Evolutionary conservation across 1,140 invertebrate genomes (phyloP), one percentile per base, ranked within the genome.

Genomic region (Caenorhabditis briggsae): DNA sequence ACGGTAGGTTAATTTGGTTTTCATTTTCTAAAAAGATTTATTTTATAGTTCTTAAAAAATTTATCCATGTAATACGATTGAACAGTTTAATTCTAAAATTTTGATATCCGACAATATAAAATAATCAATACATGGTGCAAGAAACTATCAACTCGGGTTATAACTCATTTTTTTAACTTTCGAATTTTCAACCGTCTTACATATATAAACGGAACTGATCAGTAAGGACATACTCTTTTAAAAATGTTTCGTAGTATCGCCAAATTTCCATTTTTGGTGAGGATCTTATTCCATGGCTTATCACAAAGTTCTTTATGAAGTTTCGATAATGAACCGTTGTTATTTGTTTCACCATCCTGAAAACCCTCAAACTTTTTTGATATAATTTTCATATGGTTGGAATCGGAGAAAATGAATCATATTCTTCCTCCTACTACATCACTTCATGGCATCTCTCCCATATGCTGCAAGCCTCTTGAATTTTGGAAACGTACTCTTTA

Each of bases 401-500:
- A 33, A 33, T 33, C 33, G 33, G 33, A 33, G 3, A 33, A 33
- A 58, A 58, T n/a, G 5, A 18, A 58, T 53, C 16, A 12, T 53
- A 12, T 11, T 12, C 9, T 53, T 53, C 16, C 11, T 53, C 16
- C 11, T 16, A n/a, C n/a, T 58, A n/a, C 16, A 58, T n/a, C 56
- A 58, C 56, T 58, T 58, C 18, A 58, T n/a, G 16, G n/a, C 56
- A 58, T 58, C 16, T 58, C 25, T 61, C 59, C 59, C 59, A 61
- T 61, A 61, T 61, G 59, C 20, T 61, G n/a, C 59, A 61, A 78
- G 46, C 43, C 46, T 50, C 43, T 78, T 53, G 46, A 78, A 11
- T 20, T 78, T 78, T 50, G n/a, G 53, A 78, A 50, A 78, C n/a
- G n/a, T 50, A n/a, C 23, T 5, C 70, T 70, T 70, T 20, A 50